Percentiles rank a stretch among this genome's conserved stretches.
These are phyloP conservation scores for Sarcophaga rosellei DNA, from an alignment of 2,888 invertebrate species.

Conservation along the genomic window DNA sequence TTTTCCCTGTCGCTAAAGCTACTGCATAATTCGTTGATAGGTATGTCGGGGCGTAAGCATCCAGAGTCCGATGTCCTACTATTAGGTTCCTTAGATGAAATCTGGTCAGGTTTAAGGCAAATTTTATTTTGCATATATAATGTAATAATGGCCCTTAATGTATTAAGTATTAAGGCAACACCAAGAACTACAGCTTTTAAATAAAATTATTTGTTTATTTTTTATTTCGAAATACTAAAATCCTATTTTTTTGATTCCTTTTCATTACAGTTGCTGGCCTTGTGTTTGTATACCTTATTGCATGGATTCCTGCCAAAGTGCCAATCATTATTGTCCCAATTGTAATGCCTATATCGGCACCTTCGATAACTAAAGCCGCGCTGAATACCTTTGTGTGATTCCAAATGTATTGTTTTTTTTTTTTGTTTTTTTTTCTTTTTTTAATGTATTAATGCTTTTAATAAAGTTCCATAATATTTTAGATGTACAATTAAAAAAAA, in stretches of 20 bases:
- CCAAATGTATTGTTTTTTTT: neutral
- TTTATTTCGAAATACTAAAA: neutral
- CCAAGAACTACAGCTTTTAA: no score
- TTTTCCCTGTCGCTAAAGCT: no score
- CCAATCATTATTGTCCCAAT: conserved; percentile 84
- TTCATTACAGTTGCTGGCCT: conserved; percentile 81
- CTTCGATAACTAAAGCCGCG: conserved; percentile 71
- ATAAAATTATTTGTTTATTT: neutral
- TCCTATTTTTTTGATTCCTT: conserved; percentile 15
- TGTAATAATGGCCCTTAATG: no score
- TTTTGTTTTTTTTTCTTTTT: neutral
- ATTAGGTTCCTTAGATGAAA: no score
- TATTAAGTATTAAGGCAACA: no score
- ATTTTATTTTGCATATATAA: no score
- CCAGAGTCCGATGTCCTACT: no score
- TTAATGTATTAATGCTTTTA: neutral
- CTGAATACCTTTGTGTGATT: no score
- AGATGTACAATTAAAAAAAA: neutral
- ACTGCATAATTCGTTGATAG: no score
- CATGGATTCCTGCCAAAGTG: conserved; percentile 83
- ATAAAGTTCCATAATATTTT: conserved; percentile 1
- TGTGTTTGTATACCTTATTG: conserved; percentile 84
- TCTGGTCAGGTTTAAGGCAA: no score
- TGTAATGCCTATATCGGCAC: conserved; percentile 83
- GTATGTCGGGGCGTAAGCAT: no score